Conservation (phyloP, 2,113 vertebrate species). For the Eulacestoma nigropectus region DNA sequence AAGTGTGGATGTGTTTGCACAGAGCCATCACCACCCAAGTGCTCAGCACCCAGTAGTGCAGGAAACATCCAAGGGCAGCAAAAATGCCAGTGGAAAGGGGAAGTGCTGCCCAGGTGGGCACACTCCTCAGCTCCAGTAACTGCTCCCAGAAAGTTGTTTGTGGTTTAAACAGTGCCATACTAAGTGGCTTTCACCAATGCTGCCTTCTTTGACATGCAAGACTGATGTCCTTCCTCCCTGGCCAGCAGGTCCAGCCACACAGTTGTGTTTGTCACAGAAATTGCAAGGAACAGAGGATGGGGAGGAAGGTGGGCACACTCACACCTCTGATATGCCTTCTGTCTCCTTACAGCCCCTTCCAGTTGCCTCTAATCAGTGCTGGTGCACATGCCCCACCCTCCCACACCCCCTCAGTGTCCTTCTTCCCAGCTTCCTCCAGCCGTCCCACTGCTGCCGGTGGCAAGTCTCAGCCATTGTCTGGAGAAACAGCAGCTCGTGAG, state of each 20-base stretch:
- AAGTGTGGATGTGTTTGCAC: neutral
- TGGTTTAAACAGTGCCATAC: neutral
- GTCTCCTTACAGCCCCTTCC: neutral
- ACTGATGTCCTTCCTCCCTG: neutral
- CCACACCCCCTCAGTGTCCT: neutral
- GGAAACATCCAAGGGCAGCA: rapidly evolving
- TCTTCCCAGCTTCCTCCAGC: neutral
- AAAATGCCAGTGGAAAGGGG: neutral
- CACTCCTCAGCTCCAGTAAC: neutral
- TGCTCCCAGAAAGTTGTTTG: neutral
- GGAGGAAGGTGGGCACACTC: neutral
- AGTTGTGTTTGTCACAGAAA: neutral
- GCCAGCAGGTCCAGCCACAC: neutral
- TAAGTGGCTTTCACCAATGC: neutral
- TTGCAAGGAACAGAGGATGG: neutral
- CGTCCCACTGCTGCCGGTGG: neutral
- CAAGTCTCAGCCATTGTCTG: constrained; percentile 9
- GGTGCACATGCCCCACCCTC: neutral
- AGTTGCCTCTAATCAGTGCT: neutral
- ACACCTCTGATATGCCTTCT: neutral
- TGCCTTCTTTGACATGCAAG: neutral
- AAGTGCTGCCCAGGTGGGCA: neutral
- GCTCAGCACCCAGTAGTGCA: neutral
- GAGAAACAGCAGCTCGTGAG: neutral
- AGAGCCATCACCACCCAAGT: rapidly evolving